phyloP scores from a whole-genome alignment of 2,797 vertebrate genomes.

The Arrhamphus sclerolepis region DNA sequence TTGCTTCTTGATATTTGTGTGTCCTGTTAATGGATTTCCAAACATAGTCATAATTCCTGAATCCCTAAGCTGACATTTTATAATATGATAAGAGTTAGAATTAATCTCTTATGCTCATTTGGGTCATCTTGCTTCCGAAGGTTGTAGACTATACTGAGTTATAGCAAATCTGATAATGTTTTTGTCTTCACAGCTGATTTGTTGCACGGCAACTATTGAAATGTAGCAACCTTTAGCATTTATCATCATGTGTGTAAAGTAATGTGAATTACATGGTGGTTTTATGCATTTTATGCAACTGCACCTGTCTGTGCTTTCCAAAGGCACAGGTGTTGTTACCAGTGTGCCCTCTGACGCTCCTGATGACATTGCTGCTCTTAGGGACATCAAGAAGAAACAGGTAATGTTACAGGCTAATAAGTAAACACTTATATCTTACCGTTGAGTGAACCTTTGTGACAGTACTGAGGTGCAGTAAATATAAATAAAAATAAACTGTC shows the following conservation, averaged over 20 bases:
- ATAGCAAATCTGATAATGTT: constrained; percentile 6
- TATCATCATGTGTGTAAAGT: constrained; percentile 1
- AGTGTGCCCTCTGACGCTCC: constrained; percentile 97
- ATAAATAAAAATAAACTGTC: too few relatives aligned
- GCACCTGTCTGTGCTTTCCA: constrained; percentile 11
- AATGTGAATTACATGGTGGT: constrained; percentile 1
- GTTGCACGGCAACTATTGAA: constrained; percentile 1
- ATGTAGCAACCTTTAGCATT: constrained; percentile 1
- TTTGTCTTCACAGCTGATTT: background rate
- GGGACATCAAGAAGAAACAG: constrained; percentile 97
- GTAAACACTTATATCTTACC: background rate
- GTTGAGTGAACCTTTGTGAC: background rate
- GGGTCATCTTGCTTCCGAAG: constrained; percentile 15
- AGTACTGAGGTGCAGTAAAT: too few relatives aligned
- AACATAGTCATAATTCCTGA: constrained; percentile 22
- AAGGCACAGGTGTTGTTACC: constrained; percentile 94
- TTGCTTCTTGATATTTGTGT: constrained; percentile 18
- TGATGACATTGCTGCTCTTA: constrained; percentile 93
- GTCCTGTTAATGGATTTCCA: constrained; percentile 16
- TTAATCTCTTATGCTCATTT: background rate
- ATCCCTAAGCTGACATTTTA: constrained; percentile 35
- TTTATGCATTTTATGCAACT: constrained; percentile 1
- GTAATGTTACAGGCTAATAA: constrained; percentile 60
- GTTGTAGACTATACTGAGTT: constrained; percentile 1
- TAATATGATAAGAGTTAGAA: constrained; percentile 16